phyloP scores from a whole-genome alignment of 2,888 invertebrate genomes.

The Euphydryas editha region DNA sequence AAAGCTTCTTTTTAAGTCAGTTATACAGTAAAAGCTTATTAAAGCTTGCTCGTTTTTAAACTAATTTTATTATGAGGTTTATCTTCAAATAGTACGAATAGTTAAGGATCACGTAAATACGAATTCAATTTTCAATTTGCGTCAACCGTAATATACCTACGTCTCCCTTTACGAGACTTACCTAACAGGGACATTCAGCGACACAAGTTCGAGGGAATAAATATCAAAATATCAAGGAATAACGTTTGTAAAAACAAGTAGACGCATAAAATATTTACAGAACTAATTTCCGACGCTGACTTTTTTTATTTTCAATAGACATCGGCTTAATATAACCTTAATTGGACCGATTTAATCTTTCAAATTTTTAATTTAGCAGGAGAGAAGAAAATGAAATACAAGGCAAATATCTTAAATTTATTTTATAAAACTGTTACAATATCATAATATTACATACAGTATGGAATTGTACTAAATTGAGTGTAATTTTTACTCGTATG shows the following conservation, averaged over 20 bases:
- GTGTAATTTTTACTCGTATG: too few species aligned
- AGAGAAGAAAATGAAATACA: too few species aligned
- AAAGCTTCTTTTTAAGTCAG: too few species aligned
- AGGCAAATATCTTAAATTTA: too few species aligned
- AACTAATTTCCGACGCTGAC: too few species aligned
- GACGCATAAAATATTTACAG: too few species aligned
- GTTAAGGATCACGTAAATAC: conserved; percentile 29
- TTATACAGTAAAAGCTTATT: not conserved
- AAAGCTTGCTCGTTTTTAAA: not conserved
- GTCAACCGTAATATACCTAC: conserved; percentile 30
- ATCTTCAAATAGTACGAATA: conserved; percentile 16
- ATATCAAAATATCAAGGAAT: not conserved
- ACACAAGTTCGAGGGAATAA: not conserved
- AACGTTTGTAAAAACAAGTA: too few species aligned
- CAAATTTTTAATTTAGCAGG: too few species aligned
- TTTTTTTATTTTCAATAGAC: too few species aligned
- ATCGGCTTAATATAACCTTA: too few species aligned
- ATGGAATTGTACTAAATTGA: not conserved
- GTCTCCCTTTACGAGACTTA: conserved; percentile 37
- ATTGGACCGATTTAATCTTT: too few species aligned
- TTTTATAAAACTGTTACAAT: too few species aligned
- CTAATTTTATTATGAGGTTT: conserved; percentile 15
- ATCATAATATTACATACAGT: not conserved
- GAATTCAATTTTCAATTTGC: conserved; percentile 47
- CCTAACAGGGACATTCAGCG: not conserved